phyloP scores from a whole-genome alignment of 2,888 invertebrate genomes.

The Hyposoter didymator region DNA sequence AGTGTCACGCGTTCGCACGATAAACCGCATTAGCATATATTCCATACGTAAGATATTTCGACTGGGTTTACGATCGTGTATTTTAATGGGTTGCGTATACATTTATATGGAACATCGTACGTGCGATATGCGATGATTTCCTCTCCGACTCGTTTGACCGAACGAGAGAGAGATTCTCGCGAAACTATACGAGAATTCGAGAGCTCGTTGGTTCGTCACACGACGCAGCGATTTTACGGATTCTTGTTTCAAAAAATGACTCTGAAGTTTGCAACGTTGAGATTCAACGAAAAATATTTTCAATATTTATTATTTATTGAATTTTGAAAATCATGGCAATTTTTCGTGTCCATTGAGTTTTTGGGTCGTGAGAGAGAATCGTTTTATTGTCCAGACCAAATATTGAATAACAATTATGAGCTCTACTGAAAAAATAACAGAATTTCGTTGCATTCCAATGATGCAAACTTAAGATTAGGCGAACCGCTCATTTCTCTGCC shows the following conservation, averaged over 20 bases:
- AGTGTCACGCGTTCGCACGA: neutral
- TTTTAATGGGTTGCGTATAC: neutral
- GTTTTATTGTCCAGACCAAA: too few species aligned
- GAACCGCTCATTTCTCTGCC: too few species aligned
- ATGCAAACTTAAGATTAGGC: too few species aligned
- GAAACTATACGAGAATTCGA: neutral
- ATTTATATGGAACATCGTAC: neutral
- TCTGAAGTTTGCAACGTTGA: too few species aligned
- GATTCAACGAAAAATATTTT: too few species aligned
- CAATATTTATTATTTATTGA: too few species aligned
- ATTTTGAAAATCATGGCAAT: too few species aligned
- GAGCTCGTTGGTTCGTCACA: neutral
- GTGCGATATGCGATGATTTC: neutral
- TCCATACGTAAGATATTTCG: conserved; percentile 8
- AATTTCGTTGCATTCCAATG: too few species aligned
- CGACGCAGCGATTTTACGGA: neutral
- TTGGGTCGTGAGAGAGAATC: too few species aligned
- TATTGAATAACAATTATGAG: too few species aligned
- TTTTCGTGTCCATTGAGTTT: too few species aligned
- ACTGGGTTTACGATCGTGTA: neutral
- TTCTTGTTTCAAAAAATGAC: neutral
- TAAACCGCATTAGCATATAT: conserved; percentile 19
- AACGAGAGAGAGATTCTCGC: neutral
- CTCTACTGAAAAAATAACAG: too few species aligned
- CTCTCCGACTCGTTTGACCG: neutral